phyloP scores from a whole-genome alignment of 1,140 invertebrate species.

The Plectus sambesii region DNA sequence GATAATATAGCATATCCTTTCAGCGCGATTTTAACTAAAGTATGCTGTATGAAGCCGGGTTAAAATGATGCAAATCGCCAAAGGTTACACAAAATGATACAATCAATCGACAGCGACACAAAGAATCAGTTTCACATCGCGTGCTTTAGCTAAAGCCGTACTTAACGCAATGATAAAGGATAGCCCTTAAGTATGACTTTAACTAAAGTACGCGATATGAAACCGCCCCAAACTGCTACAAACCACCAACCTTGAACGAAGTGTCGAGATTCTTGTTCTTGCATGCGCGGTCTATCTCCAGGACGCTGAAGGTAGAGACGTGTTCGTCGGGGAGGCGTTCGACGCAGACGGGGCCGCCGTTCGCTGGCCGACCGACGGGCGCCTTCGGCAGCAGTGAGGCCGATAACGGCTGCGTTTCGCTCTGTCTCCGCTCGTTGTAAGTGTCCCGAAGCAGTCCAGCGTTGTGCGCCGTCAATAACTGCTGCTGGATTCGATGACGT shows the following conservation, averaged over 20 bases:
- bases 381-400: slow-evolving; percentile 24
- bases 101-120: too few relatives aligned
- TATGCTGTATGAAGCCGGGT: too few relatives aligned
- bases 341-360: slow-evolving; percentile 30
- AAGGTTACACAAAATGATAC: too few relatives aligned
- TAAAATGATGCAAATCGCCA: too few relatives aligned
- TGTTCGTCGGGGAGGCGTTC: slow-evolving; percentile 30
- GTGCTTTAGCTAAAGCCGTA: too few relatives aligned
- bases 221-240: too few relatives aligned
- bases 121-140: too few relatives aligned
- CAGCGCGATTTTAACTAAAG: too few relatives aligned
- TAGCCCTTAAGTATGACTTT: too few relatives aligned
- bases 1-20: too few relatives aligned
- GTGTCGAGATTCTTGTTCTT: slow-evolving; percentile 33
- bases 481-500: slow-evolving; percentile 30
- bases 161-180: too few relatives aligned
- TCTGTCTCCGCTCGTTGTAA: slow-evolving; percentile 30
- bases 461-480: slow-evolving; percentile 31
- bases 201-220: too few relatives aligned
- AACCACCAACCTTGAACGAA: slow-evolving; percentile 37
- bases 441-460: slow-evolving; percentile 30
- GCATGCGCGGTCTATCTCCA: slow-evolving; percentile 39
- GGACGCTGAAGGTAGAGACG: slow-evolving; percentile 24
- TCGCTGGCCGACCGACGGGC: slow-evolving; percentile 22
- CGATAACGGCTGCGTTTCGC: slow-evolving; percentile 15